Base-by-base conservation (phyloP, 2,888 invertebrate genomes). In the Polyommatus icarus region DNA sequence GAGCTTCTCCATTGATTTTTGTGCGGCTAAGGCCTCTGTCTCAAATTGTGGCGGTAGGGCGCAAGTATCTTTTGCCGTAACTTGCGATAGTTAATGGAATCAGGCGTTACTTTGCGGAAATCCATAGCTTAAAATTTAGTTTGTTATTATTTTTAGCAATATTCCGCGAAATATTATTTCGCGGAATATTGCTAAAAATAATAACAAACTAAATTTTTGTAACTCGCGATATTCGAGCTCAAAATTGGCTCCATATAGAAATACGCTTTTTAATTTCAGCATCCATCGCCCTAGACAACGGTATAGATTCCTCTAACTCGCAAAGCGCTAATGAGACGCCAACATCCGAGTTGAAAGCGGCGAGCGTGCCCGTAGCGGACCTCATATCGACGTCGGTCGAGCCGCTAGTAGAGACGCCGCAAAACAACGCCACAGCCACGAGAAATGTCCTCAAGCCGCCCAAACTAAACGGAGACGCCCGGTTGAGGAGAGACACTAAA, bases 401-500 rank as follows among this genome's bases (percentile, higher is more conserved):
- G 7, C 75, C 72, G 29, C 29, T 15, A 15, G 29, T 18, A 2
- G 29, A 67, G 5, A 67, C 67, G 10, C 67, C 67, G 0, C 67
- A 32, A 18, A 67, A 67, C 29, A 67, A 67, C 15, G 7, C 73
- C 12, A 20, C 80, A 84, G n/a, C 82, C 83, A 20, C 82, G 83
- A 76, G 84, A n/a, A 24, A 72, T 12, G 40, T 40, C n/a, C n/a
- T 72, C 18, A 83, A 83, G 73, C 83, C 85, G 77, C 57, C 80
- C 78, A 85, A 85, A 80, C 79, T 82, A 78, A 92, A 91, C 79
- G 92, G 91, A 1, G 90, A 91, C 71, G 79, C 82, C 75, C 95
- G 90, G 40, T 87, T 80, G 71, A 92, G 94, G 83, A 89, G 94
- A 93, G 85, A 90, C 80, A 86, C 84, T 54, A 91, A 91, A 84